Conservation (phyloP, 2,797 vertebrate species). For the Myripristis murdjan region DNA sequence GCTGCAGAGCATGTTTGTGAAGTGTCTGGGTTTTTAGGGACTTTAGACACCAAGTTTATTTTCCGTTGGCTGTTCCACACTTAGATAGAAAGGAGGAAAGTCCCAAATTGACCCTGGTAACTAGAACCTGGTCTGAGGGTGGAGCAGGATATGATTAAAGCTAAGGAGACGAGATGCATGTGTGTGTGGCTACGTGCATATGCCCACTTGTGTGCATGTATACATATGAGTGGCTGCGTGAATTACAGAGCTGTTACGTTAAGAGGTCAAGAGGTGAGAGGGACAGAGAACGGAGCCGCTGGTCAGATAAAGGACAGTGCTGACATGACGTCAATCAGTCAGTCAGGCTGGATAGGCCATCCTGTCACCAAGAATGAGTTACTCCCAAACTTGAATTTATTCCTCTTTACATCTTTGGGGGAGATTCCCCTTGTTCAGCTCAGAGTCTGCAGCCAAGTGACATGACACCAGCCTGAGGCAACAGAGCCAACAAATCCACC, state of each 20-base stretch:
- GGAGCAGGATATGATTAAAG: conserved; percentile 39
- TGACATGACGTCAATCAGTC: not conserved
- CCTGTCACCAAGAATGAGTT: not conserved
- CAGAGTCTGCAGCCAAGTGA: conserved; percentile 11
- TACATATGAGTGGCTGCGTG: not conserved
- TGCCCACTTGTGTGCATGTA: not conserved
- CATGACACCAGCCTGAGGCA: conserved; percentile 8
- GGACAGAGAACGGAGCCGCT: too few relatives aligned
- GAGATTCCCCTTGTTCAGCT: conserved; percentile 50
- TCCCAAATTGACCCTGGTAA: conserved; percentile 88
- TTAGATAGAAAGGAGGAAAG: conserved; percentile 84
- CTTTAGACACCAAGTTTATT: conserved; percentile 79
- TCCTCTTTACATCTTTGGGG: conserved; percentile 2
- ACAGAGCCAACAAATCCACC: conserved; percentile 28
- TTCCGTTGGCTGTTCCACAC: conserved; percentile 77
- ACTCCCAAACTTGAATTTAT: too few relatives aligned
- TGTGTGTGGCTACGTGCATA: conserved; percentile 3
- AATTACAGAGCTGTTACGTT: not conserved
- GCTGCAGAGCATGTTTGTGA: conserved; percentile 66
- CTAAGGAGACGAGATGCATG: conserved; percentile 4
- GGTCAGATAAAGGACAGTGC: not conserved
- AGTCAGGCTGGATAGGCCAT: not conserved
- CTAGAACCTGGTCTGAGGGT: conserved; percentile 57
- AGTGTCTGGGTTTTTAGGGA: conserved; percentile 82
- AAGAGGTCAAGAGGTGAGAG: not conserved